These are phyloP conservation scores for Semaprochilodus insignis DNA, from an alignment of 2,797 vertebrate genomes.

Conservation along the genomic window DNA sequence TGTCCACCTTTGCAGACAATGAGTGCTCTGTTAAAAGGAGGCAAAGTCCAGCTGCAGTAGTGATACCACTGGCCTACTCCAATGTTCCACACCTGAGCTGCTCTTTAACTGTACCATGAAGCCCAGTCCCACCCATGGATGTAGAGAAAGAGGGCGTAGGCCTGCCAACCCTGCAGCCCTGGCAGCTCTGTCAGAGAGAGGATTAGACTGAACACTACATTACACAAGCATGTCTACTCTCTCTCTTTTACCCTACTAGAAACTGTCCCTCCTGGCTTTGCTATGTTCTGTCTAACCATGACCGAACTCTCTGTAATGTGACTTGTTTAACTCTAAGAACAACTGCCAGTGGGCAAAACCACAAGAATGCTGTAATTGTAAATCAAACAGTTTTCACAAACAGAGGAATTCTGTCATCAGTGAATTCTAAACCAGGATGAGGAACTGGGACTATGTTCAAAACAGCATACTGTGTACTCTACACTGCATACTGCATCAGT, in stretches of 20 bases:
- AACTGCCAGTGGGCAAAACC: too few relatives aligned
- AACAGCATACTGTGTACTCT: too few relatives aligned
- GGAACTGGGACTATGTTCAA: too few relatives aligned
- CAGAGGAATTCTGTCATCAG: too few relatives aligned
- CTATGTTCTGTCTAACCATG: not conserved
- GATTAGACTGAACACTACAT: constrained; percentile 14
- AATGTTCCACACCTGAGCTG: constrained; percentile 17
- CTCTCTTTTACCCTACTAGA: not conserved
- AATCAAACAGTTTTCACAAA: too few relatives aligned
- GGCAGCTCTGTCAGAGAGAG: not conserved
- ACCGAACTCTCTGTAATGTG: not conserved
- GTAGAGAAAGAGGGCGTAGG: not conserved
- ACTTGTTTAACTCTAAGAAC: too few relatives aligned
- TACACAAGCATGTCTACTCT: not conserved
- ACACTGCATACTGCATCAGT: too few relatives aligned
- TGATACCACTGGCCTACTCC: not conserved
- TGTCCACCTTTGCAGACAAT: not conserved
- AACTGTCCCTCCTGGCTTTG: not conserved
- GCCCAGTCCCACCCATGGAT: not conserved
- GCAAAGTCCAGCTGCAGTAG: not conserved
- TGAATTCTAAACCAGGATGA: too few relatives aligned
- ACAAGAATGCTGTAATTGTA: too few relatives aligned
- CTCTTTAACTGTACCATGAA: not conserved
- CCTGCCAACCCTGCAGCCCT: constrained; percentile 1
- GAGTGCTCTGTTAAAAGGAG: not conserved